These are phyloP conservation scores for Hydrotaea cyrtoneurina DNA, from an alignment of 2,888 invertebrate species.

Conservation along the genomic window DNA sequence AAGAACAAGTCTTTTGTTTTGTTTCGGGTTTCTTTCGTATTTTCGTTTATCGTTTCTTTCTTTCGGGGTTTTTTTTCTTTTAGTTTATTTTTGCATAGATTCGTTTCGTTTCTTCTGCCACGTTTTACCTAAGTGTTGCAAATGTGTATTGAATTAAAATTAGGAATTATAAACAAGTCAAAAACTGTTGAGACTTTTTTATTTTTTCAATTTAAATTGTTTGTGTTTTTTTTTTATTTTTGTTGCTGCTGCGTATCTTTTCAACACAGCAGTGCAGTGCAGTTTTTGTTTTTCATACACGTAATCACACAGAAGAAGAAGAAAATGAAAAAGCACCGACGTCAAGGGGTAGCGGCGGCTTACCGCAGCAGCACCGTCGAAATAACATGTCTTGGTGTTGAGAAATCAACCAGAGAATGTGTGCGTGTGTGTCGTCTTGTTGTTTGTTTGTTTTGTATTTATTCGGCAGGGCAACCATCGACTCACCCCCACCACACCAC, in stretches of 20 bases:
- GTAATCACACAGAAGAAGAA: constrained; percentile 11
- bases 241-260: no score
- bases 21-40: constrained; percentile 2
- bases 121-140: constrained; percentile 35
- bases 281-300: neutral
- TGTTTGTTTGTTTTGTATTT: neutral
- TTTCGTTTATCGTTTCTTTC: constrained; percentile 13
- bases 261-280: neutral
- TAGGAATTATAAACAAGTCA: constrained; percentile 28
- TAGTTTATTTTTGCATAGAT: constrained; percentile 3
- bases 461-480: neutral
- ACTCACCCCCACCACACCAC: neutral
- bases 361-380: neutral
- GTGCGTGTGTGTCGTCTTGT: neutral
- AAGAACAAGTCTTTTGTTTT: neutral
- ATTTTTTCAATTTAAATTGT: neutral
- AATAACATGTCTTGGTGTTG: neutral
- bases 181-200: constrained; percentile 5
- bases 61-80: no score
- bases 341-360: constrained; percentile 1
- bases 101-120: constrained; percentile 37
- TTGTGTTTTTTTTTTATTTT: neutral
- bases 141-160: constrained; percentile 26
- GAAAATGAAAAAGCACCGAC: neutral
- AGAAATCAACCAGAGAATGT: neutral